Evolutionary conservation across 2,888 invertebrate genomes (phyloP).

Genomic region (Polyommatus icarus): DNA sequence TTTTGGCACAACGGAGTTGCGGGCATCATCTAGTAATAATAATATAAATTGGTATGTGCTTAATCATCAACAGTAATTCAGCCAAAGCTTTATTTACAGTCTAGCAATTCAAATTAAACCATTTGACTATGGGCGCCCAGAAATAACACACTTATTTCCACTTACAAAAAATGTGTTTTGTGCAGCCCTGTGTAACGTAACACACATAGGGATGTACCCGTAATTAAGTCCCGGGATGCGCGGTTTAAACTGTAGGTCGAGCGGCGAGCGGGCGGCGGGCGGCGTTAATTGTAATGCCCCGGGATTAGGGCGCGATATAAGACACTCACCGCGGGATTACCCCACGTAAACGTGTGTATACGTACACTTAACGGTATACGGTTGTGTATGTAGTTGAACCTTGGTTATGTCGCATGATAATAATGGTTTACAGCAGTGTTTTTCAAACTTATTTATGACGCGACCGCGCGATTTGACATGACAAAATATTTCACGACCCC

Average conservation of each 20-base stretch:
- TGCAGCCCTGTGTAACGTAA: neutral
- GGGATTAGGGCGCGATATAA: conserved; percentile 74
- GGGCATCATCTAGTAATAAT: too few relatives aligned
- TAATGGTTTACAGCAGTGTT: too few relatives aligned
- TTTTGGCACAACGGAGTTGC: too few relatives aligned
- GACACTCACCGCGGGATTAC: conserved; percentile 45
- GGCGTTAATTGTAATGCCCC: conserved; percentile 79
- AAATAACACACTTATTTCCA: neutral
- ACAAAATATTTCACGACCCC: too few relatives aligned
- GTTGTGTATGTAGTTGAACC: neutral
- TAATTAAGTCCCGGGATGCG: conserved; percentile 51
- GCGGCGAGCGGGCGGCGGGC: conserved; percentile 66
- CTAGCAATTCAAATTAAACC: too few relatives aligned
- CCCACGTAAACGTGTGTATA: neutral
- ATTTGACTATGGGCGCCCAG: too few relatives aligned
- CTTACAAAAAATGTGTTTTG: neutral
- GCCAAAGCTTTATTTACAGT: too few relatives aligned
- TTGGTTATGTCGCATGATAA: neutral
- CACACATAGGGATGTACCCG: neutral
- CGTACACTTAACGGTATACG: neutral
- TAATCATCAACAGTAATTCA: too few relatives aligned
- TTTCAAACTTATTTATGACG: too few relatives aligned
- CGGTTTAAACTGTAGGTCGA: conserved; percentile 78
- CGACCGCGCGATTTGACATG: too few relatives aligned
- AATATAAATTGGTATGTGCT: too few relatives aligned